Base-by-base conservation (phyloP, 2,113 vertebrate genomes). In the Tachycineta bicolor region DNA sequence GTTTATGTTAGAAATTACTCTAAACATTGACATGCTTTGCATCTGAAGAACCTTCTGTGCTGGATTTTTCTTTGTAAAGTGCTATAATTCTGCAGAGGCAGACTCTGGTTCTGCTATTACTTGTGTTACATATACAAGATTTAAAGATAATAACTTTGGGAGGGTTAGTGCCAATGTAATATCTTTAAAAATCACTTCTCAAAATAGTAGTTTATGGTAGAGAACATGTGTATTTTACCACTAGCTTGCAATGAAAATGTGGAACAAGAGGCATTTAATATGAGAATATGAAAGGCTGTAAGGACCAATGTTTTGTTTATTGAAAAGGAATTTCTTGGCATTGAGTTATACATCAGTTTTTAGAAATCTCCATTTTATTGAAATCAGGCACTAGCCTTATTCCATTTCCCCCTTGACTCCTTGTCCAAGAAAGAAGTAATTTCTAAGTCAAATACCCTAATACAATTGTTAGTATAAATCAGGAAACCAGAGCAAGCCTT, bases 391-490 rank as follows among this genome's bases (percentile, higher is more conserved):
- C 46, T 75, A 90, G 44, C 37, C 33, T 70, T 10, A 60, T 93
- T 96, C 89, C 26, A 43, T 70, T 89, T 67, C 25, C 56, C 73
- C 14, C 68, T 96, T 95, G 46, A 82, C 91, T 91, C 67, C 28
- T 50, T 69, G 43, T 67, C 67, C 64, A 79, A 67, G n/a, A 90
- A 93, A 96, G 80, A 39, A 90, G 58, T 31, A 5, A 59, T 83
- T 87, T 80, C 33, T 79, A 78, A 63, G 9, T 53, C n/a, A 3
- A 70, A n/a, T 49, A 50, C 20, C 68, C 44, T 83, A 89, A 76
- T 47, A 87, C 24, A 93, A 83, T 80, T 96, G 53, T 52, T 64
- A 85, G 53, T 70, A 49, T 90, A 95, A 97, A 96, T 92, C 74
- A 80, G 47, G 33, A 96, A 91, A 76, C 2, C 31, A 89, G 63